These are phyloP conservation scores for Trididemnum nubilum DNA, from an alignment of 23 tunicate genomes.

Conservation along the genomic window DNA sequence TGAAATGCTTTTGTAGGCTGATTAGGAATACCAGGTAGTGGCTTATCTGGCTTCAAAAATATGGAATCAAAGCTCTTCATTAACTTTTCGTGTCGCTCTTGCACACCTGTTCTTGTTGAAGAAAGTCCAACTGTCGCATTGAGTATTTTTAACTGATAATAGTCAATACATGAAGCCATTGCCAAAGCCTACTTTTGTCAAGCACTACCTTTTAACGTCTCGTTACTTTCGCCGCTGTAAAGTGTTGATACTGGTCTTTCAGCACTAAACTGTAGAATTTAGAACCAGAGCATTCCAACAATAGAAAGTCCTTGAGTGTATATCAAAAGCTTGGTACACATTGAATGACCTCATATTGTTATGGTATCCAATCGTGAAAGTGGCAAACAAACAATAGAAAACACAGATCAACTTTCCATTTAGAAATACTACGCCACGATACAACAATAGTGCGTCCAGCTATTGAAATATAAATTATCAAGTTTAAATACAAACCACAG, in stretches of 20 bases:
- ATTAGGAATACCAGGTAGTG: constrained; percentile 63
- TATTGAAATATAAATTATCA: too few relatives aligned
- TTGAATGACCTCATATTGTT: neutral
- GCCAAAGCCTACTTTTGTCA: too few relatives aligned
- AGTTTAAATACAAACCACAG: too few relatives aligned
- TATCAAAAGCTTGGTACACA: neutral
- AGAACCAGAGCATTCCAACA: neutral
- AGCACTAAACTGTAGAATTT: too few relatives aligned
- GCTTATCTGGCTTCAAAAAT: constrained; percentile 30
- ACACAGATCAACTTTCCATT: too few relatives aligned
- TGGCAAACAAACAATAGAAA: too few relatives aligned
- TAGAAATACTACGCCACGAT: too few relatives aligned
- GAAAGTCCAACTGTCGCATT: neutral
- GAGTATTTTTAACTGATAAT: constrained; percentile 42
- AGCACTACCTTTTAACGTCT: too few relatives aligned
- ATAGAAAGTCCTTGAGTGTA: neutral
- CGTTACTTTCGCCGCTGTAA: too few relatives aligned
- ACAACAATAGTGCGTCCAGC: too few relatives aligned
- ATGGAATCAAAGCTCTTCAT: constrained; percentile 51
- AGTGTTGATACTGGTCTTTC: too few relatives aligned
- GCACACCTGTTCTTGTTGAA: neutral
- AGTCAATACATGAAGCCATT: constrained; percentile 33
- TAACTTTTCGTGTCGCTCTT: constrained; percentile 33
- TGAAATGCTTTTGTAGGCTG: constrained; percentile 67
- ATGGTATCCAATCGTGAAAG: too few relatives aligned